Conservation (phyloP, 2,797 vertebrate genomes). For the Pangasius larnaudii region DNA sequence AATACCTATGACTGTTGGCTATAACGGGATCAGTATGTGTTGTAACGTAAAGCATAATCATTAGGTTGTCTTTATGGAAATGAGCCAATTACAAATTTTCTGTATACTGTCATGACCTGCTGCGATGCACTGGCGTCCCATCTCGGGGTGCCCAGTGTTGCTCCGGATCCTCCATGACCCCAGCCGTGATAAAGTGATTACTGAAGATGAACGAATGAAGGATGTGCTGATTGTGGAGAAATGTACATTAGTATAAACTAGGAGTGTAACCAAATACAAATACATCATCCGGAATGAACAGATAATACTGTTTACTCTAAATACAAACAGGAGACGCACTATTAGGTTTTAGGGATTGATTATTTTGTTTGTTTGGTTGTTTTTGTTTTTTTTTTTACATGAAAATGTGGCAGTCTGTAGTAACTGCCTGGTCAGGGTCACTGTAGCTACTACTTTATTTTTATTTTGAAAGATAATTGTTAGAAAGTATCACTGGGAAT, state of each 20-base stretch:
- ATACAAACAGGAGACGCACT: background rate
- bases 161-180: background rate
- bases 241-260: background rate
- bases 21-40: background rate
- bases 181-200: background rate
- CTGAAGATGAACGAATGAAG: background rate
- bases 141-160: background rate
- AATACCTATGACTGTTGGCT: background rate
- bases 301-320: background rate
- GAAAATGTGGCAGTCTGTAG: background rate
- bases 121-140: background rate
- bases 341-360: background rate
- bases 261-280: background rate
- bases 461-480: background rate
- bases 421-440: background rate
- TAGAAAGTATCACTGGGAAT: background rate
- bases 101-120: background rate
- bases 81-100: background rate
- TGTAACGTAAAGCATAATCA: background rate
- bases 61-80: background rate
- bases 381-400: background rate
- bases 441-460: background rate
- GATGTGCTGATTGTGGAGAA: background rate
- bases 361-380: background rate
- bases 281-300: background rate